phyloP scores from a whole-genome alignment of 2,888 invertebrate species.

The Frankliniella fusca region DNA sequence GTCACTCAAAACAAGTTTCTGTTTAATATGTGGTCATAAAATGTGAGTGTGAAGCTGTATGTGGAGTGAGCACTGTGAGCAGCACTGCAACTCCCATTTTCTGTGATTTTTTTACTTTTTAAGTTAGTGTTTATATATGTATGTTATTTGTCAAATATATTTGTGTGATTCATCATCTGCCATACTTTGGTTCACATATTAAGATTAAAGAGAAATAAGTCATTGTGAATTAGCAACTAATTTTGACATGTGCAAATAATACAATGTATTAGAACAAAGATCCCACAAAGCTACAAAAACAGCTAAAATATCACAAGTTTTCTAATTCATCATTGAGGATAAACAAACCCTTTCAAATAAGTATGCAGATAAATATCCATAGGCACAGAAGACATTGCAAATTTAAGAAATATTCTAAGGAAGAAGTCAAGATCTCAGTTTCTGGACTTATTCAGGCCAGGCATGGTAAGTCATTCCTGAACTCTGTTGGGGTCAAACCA shows the following conservation, averaged over 20 bases:
- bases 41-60: neutral
- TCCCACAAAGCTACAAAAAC: neutral
- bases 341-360: neutral
- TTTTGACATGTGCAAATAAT: too few relatives aligned
- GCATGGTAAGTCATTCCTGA: too few relatives aligned
- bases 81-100: neutral
- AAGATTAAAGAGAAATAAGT: neutral
- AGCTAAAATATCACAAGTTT: slow-evolving; percentile 15
- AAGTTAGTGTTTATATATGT: slow-evolving; percentile 22
- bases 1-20: neutral
- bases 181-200: neutral
- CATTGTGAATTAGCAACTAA: neutral
- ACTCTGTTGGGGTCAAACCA: neutral
- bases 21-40: neutral
- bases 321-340: neutral
- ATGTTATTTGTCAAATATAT: slow-evolving; percentile 20
- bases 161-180: slow-evolving; percentile 14
- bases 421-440: neutral
- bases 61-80: neutral
- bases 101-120: slow-evolving; percentile 11
- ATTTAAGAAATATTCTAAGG: neutral
- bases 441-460: too few relatives aligned
- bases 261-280: neutral
- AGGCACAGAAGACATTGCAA: neutral
- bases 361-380: neutral